A percentile compares a stretch with the other conserved stretches of the same genome.
These are phyloP conservation scores for Nothoprocta pentlandii DNA, from an alignment of 2,113 vertebrate genomes.

Conservation along the genomic window DNA sequence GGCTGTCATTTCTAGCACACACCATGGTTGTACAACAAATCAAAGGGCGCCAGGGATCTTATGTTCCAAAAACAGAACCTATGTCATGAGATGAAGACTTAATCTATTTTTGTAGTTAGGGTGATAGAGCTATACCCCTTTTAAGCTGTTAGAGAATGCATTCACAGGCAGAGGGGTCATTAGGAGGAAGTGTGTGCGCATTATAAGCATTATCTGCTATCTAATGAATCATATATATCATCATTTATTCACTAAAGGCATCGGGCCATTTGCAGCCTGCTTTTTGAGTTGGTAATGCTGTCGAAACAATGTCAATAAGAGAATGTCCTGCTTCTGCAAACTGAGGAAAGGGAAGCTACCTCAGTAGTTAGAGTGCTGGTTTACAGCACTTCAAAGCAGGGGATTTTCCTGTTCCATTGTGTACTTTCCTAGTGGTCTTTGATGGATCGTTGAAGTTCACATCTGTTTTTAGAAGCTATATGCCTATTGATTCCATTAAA, in stretches of 20 bases:
- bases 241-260: background rate
- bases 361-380: background rate
- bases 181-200: background rate
- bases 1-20: background rate
- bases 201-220: background rate
- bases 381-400: background rate
- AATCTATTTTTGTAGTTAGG: conserved; percentile 7
- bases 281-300: background rate
- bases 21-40: background rate
- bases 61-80: conserved; percentile 21
- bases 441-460: background rate
- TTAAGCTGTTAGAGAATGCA: background rate
- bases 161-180: background rate
- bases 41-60: background rate
- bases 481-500: background rate
- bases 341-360: background rate
- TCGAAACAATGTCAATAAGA: background rate
- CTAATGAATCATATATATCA: background rate
- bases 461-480: background rate
- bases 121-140: background rate
- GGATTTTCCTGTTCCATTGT: background rate
- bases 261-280: background rate
- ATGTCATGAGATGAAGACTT: conserved; percentile 18
- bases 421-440: background rate
- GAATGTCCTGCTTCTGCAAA: background rate